Conservation (phyloP, 1,140 invertebrate genomes). For the Cydia fagiglandana region DNA sequence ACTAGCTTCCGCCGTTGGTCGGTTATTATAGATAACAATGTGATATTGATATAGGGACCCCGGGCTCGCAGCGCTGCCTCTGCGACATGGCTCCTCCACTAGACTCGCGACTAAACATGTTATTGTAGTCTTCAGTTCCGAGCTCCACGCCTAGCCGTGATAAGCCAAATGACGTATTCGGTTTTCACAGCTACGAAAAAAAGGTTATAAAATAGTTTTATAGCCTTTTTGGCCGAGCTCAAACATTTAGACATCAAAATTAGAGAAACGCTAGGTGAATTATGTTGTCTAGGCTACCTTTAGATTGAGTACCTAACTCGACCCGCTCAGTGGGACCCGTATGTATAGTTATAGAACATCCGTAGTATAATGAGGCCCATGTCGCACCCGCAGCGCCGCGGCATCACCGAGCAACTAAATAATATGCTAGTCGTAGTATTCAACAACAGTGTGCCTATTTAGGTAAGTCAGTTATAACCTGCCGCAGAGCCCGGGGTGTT, state of each 20-base stretch:
- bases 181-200: neutral
- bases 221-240: neutral
- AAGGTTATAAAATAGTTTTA: conserved; percentile 3
- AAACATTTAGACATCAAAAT: conserved; percentile 23
- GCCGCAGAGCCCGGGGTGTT: conserved; percentile 48
- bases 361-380: neutral
- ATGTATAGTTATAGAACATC: conserved; percentile 8
- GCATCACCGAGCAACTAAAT: conserved; percentile 16
- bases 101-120: neutral
- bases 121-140: neutral
- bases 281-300: conserved; percentile 31
- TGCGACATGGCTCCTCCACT: neutral
- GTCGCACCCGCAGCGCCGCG: neutral
- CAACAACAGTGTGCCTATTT: conserved; percentile 33
- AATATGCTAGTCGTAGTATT: conserved; percentile 37
- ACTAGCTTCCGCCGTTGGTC: conserved; percentile 57
- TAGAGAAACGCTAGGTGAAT: conserved; percentile 30
- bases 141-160: neutral
- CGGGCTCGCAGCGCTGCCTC: conserved; percentile 36
- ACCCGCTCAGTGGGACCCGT: neutral
- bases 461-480: conserved; percentile 27
- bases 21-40: conserved; percentile 61
- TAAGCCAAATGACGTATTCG: neutral
- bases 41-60: conserved; percentile 64
- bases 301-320: conserved; percentile 8